Evolutionary conservation across 2,797 vertebrate genomes (phyloP).

Genomic region (Zalophus californianus): DNA sequence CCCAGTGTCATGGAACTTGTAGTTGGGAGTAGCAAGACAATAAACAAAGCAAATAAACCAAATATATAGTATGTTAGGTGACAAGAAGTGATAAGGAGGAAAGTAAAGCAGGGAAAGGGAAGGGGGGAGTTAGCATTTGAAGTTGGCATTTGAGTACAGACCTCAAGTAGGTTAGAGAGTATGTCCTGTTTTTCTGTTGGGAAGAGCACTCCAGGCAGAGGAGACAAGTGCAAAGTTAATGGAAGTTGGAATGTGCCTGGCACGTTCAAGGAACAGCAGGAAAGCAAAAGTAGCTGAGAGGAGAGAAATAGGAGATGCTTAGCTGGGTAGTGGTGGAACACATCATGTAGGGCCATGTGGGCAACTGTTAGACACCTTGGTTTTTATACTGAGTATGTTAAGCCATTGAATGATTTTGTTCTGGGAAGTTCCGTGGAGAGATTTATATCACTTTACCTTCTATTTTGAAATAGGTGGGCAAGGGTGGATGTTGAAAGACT

Average conservation of each 20-base stretch:
- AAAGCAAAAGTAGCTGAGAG: not conserved
- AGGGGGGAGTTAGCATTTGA: not conserved
- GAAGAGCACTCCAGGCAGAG: not conserved
- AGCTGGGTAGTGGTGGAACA: not conserved
- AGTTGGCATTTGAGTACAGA: not conserved
- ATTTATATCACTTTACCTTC: not conserved
- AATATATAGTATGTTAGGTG: not conserved
- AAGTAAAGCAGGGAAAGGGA: not conserved
- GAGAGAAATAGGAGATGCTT: not conserved
- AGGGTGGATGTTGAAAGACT: not conserved
- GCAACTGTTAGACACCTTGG: not conserved
- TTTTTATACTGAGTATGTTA: not conserved
- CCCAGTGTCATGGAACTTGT: not conserved
- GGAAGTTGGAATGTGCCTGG: not conserved
- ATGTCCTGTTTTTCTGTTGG: not conserved
- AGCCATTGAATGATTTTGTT: not conserved
- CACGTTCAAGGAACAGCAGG: not conserved
- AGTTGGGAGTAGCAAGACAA: not conserved
- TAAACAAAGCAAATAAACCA: not conserved
- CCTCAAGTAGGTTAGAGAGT: not conserved
- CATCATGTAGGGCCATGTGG: not conserved
- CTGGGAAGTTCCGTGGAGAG: not conserved
- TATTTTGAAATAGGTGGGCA: not conserved
- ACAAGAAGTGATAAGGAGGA: not conserved
- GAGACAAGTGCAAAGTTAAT: not conserved